A percentile compares a stretch with the other conserved stretches of the same genome.
Evolutionary conservation across 2,888 invertebrate species (phyloP).

Genomic region (Sturmia bella): DNA sequence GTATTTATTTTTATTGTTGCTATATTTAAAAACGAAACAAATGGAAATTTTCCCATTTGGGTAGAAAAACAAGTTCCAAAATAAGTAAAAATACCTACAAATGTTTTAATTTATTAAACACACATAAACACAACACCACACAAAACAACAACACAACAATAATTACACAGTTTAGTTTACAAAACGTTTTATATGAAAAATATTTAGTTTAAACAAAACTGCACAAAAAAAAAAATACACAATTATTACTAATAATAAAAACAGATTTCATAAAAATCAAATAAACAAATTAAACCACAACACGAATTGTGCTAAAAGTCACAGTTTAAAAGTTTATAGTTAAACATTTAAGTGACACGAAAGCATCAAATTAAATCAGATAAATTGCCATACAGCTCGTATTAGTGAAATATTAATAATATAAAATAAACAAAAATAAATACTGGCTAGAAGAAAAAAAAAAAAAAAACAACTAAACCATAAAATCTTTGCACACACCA

Average conservation of each 20-base stretch:
- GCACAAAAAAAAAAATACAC: constrained; percentile 21
- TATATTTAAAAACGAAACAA: constrained; percentile 29
- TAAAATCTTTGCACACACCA: no score
- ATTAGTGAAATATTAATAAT: background rate
- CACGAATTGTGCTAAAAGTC: constrained; percentile 50
- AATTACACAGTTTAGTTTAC: constrained; percentile 28
- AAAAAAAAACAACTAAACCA: background rate
- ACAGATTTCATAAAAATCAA: constrained; percentile 1
- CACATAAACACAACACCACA: constrained; percentile 31
- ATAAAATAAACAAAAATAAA: constrained; percentile 1
- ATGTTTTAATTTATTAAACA: constrained; percentile 23
- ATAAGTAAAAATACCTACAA: constrained; percentile 24
- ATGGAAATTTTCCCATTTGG: constrained; percentile 51
- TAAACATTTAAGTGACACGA: constrained; percentile 49
- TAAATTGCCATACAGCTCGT: constrained; percentile 30
- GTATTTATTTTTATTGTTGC: constrained; percentile 8
- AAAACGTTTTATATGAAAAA: constrained; percentile 3
- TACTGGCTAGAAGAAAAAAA: background rate
- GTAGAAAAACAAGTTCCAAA: constrained; percentile 41
- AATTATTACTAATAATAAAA: constrained; percentile 12
- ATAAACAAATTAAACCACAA: constrained; percentile 23
- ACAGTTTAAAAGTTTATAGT: constrained; percentile 32
- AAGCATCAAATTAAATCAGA: constrained; percentile 44
- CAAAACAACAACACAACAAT: constrained; percentile 31
- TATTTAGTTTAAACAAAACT: constrained; percentile 21